A percentile compares a stretch with the other conserved stretches of the same genome.
Conservation (phyloP, 2,113 vertebrate genomes). For the Chlamydotis undulata region DNA sequence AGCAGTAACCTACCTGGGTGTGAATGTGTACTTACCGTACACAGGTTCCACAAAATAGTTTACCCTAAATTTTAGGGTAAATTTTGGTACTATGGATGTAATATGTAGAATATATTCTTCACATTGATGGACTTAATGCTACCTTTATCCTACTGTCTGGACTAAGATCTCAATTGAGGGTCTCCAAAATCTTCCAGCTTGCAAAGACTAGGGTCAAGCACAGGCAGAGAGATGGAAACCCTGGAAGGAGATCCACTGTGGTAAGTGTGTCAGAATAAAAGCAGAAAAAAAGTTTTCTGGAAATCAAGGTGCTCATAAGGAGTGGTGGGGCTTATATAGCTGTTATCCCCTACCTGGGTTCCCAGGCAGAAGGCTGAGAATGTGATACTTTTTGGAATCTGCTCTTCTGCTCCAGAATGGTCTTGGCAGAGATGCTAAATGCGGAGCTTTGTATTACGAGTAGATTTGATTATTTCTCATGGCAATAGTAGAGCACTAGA, state of each 20-base stretch:
- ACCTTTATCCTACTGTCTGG: no score
- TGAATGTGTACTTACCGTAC: fast-evolving
- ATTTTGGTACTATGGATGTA: not conserved
- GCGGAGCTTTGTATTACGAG: not conserved
- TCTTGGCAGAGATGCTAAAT: not conserved
- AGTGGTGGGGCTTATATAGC: not conserved
- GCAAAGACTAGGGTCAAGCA: not conserved
- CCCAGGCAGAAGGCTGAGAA: not conserved
- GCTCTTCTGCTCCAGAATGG: not conserved
- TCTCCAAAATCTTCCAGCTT: not conserved
- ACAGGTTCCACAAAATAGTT: not conserved
- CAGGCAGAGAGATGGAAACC: not conserved
- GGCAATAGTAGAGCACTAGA: not conserved
- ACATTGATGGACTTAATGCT: not conserved
- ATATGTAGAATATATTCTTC: not conserved
- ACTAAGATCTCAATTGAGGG: not conserved
- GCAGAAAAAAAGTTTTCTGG: not conserved
- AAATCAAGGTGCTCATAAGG: not conserved
- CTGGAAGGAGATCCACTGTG: not conserved
- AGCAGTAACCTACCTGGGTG: not conserved
- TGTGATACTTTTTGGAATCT: not conserved
- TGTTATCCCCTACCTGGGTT: not conserved
- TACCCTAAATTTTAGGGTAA: not conserved
- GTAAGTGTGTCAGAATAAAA: not conserved
- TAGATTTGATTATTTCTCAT: not conserved